Conservation (phyloP, 1,140 invertebrate species). For the Octopus bimaculoides region DNA sequence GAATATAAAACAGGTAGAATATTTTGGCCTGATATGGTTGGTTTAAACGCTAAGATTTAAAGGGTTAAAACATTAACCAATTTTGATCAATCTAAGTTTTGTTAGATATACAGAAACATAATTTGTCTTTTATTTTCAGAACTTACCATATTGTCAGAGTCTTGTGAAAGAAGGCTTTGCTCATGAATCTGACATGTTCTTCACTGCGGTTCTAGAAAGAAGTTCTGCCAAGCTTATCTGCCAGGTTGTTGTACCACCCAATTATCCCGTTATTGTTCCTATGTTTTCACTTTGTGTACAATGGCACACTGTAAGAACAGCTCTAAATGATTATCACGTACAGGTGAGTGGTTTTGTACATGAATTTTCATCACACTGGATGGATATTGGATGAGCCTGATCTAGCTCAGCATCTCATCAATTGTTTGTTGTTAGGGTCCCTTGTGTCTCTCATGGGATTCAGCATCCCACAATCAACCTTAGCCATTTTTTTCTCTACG, state of each 20-base stretch:
- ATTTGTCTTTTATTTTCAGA: constrained; percentile 47
- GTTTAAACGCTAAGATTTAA: too few species aligned
- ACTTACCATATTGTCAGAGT: constrained; percentile 61
- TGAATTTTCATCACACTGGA: not conserved
- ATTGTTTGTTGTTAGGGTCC: not conserved
- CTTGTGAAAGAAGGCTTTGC: constrained; percentile 70
- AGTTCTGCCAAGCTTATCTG: constrained; percentile 74
- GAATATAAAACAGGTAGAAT: too few species aligned
- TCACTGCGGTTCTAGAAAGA: constrained; percentile 62
- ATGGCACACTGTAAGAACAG: constrained; percentile 70
- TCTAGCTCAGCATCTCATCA: not conserved
- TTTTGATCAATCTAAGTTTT: too few species aligned
- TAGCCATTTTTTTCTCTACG: not conserved
- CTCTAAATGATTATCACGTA: constrained; percentile 68
- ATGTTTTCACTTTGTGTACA: constrained; percentile 68
- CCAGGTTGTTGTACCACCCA: constrained; percentile 73
- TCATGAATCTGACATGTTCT: constrained; percentile 49
- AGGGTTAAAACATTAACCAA: too few species aligned
- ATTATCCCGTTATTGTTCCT: constrained; percentile 77
- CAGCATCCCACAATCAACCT: not conserved
- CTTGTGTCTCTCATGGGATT: not conserved
- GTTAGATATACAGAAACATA: too few species aligned
- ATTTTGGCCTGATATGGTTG: too few species aligned
- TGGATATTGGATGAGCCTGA: too few species aligned
- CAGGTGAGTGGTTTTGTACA: constrained; percentile 59